Evolutionary conservation across 2,888 invertebrate species (phyloP), one percentile per base, ranked within the genome.

Genomic region (Mythimna loreyi): DNA sequence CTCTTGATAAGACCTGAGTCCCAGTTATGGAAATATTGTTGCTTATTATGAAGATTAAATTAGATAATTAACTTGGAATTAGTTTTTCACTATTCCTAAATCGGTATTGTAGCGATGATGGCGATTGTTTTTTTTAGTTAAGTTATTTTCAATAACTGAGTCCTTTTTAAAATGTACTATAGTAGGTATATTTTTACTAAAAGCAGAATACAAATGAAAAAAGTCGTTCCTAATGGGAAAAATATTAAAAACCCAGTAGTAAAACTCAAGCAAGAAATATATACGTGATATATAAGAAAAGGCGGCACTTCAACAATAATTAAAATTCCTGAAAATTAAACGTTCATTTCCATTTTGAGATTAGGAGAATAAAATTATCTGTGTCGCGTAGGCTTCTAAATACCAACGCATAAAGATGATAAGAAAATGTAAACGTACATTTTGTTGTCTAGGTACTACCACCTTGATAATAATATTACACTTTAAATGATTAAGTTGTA

Each of bases 371-470:
- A 36, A 30, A 68, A 28, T 61, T 62, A 80, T 73, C 57, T 66
- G 8, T 40, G n/a, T n/a, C 28, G 28, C 7, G 49, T 50, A 60
- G 16, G 1, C 23, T 3, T 13, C 36, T 23, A 33, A 55, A 25
- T 16, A 25, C 25, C 25, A 45, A 72, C 40, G 9, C n/a, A 58
- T 43, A 66, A n/a, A 61, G 36, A 53, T 50, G 69, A 72, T 72
- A 76, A 76, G 56, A 71, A 67, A 57, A 69, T 74, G 53, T 50
- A 53, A 67, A 65, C 60, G 50, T 49, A 11, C 23, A 50, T 57
- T 40, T 40, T 25, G 2, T 60, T 67, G 67, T n/a, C 21, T n/a
- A 11, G 36, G 43, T 64, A 57, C 58, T 64, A 57, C 58, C 43
- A 49, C 43, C 59, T 45, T 36, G 19, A 62, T 55, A 30, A 60